Evolutionary conservation across 2,113 vertebrate species (phyloP), one percentile per base, ranked within the genome.

Genomic region (Leptobrachium ailaonicum): DNA sequence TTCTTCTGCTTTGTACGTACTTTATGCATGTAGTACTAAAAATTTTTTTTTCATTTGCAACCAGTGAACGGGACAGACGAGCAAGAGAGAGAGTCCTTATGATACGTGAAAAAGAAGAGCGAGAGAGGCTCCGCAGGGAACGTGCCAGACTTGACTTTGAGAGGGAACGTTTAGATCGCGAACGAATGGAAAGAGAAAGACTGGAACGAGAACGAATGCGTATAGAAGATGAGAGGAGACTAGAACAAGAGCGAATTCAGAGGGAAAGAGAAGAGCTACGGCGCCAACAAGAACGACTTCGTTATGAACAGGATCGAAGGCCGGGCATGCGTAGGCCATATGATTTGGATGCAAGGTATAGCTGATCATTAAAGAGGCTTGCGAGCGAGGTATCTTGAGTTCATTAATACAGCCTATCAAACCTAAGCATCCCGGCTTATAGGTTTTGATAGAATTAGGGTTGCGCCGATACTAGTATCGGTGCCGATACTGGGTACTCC

Each of bases 201-300:
- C 50, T 98, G 81, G 97, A 99, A 87, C 93, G 96, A 0, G 97
- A 99, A 76, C 89, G 96, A 42, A 88, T 97, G 85, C 94, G 95
- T 0, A 95, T 99, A 1, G 97, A 99, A 83, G 96, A 96, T 0
- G 96, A 99, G 54, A 90, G 96, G 53, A 87, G 96, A 0, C 90
- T 95, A 0, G 97, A 99, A 5, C 97, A 99, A 89, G 97, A 99
- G 44, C 88, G 98, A 6, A 99, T 99, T 87, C 93, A 96, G 47
- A 88, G 96, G 0, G 97, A 98, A 90, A 91, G 96, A 0, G 98
- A 99, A 0, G 97, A 98, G 87, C 92, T 99, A 80, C 91, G 96
- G 0, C 90, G 96, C 0, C 96, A 98, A 88, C 97, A 99, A 80
- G 97, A 98, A 4, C 95, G 97, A 85, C 87, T 99, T 4, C 95